Percentiles rank a stretch among this genome's conserved stretches.
phyloP scores from a whole-genome alignment of 2,888 invertebrate species.

The Drosophila siamana region DNA sequence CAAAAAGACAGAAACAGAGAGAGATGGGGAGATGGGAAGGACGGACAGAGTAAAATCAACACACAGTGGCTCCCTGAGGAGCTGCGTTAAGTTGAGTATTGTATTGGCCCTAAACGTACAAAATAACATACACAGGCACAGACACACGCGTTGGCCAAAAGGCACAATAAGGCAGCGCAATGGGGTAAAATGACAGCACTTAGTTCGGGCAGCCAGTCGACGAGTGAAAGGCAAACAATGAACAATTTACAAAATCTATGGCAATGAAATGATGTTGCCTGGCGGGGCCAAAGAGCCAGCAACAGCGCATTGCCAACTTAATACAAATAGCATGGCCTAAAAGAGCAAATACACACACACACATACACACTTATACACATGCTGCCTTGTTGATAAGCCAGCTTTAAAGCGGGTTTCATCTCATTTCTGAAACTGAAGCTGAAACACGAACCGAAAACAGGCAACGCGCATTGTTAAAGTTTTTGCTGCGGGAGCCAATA shows the following conservation, averaged over 20 bases:
- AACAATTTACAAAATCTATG: slow-evolving; percentile 52
- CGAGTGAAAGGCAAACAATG: slow-evolving; percentile 59
- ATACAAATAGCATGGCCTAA: slow-evolving; percentile 33
- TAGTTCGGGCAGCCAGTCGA: slow-evolving; percentile 39
- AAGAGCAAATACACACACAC: neutral
- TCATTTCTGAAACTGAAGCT: slow-evolving; percentile 12
- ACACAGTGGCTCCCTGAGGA: slow-evolving; percentile 11
- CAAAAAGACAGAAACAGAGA: neutral
- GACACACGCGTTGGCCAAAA: slow-evolving; percentile 13
- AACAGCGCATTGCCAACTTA: slow-evolving; percentile 7
- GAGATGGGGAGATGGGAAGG: too few species aligned
- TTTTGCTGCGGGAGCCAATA: slow-evolving; percentile 39
- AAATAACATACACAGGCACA: neutral
- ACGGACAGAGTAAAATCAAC: slow-evolving; percentile 4
- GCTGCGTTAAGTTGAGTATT: neutral
- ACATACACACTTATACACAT: too few species aligned
- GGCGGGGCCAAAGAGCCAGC: neutral
- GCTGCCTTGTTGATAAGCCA: slow-evolving; percentile 15
- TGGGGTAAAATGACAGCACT: slow-evolving; percentile 54
- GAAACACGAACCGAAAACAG: slow-evolving; percentile 22
- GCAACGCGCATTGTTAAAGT: slow-evolving; percentile 48
- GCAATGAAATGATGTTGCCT: slow-evolving; percentile 20
- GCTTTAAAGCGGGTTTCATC: slow-evolving; percentile 41
- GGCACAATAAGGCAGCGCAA: slow-evolving; percentile 5
- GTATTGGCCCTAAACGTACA: slow-evolving; percentile 5